These are phyloP conservation scores for Meles meles DNA, from an alignment of 2,113 vertebrate genomes.

Conservation along the genomic window DNA sequence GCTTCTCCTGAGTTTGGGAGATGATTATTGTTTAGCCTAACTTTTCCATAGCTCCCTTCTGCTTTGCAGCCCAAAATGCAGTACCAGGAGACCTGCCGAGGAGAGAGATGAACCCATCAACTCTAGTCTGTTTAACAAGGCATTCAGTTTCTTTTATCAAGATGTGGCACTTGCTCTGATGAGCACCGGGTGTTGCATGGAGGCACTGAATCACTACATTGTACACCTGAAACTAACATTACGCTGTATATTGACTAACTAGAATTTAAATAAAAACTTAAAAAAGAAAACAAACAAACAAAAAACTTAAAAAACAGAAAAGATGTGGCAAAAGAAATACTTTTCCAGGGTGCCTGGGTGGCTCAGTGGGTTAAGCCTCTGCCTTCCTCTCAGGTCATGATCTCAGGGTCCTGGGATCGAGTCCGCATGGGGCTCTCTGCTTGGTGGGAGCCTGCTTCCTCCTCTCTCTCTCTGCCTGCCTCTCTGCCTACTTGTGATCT, in stretches of 20 bases:
- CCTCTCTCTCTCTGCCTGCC: too few relatives aligned
- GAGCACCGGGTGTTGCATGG: not conserved
- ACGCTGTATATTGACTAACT: not conserved
- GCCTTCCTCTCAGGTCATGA: too few relatives aligned
- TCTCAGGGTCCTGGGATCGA: too few relatives aligned
- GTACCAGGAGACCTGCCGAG: conserved; percentile 91
- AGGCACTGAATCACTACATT: not conserved
- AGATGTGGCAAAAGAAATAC: not conserved
- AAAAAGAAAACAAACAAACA: too few relatives aligned
- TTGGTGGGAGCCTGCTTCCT: too few relatives aligned
- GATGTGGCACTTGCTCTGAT: not conserved
- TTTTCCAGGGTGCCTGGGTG: not conserved
- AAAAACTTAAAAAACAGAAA: not conserved
- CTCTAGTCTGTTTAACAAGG: not conserved
- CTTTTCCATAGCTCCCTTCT: conserved; percentile 86
- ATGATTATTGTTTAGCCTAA: conserved; percentile 87
- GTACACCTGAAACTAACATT: not conserved
- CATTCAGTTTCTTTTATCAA: not conserved
- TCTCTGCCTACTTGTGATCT: too few relatives aligned
- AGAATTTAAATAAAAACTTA: not conserved
- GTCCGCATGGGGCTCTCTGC: too few relatives aligned
- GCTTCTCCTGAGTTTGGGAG: conserved; percentile 89
- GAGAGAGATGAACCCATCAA: conserved; percentile 42
- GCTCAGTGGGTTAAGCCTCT: too few relatives aligned
- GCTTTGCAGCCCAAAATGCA: conserved; percentile 87